These are phyloP conservation scores for Xylocopa sonorina DNA, from an alignment of 1,140 invertebrate species.

Conservation along the genomic window DNA sequence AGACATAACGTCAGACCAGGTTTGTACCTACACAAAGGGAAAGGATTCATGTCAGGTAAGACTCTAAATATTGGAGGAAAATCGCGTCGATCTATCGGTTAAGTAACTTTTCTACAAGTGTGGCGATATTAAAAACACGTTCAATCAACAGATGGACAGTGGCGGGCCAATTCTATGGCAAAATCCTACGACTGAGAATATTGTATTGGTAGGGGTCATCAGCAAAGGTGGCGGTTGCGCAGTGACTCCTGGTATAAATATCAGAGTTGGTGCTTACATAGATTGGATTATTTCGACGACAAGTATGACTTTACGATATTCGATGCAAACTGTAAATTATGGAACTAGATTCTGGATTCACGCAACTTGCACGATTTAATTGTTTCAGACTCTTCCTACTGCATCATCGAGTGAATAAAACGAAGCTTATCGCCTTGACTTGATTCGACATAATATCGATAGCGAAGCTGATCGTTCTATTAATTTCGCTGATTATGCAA, in stretches of 20 bases:
- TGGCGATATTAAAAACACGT: background rate
- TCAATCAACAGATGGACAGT: slow-evolving; percentile 84
- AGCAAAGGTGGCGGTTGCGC: slow-evolving; percentile 83
- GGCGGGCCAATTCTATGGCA: slow-evolving; percentile 86
- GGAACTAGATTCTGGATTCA: background rate
- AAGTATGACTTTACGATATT: slow-evolving; percentile 56
- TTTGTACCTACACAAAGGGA: slow-evolving; percentile 83
- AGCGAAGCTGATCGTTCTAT: background rate
- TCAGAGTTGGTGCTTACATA: slow-evolving; percentile 80
- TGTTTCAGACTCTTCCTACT: slow-evolving; percentile 50
- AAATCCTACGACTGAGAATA: slow-evolving; percentile 77
- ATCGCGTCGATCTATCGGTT: background rate
- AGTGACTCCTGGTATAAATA: slow-evolving; percentile 75
- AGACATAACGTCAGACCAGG: slow-evolving; percentile 73
- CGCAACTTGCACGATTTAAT: background rate
- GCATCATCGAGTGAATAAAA: slow-evolving; percentile 47
- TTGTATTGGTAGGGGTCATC: slow-evolving; percentile 83
- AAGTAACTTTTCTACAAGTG: background rate
- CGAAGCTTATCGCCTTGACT: background rate
- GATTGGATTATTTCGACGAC: slow-evolving; percentile 82
- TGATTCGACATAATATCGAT: background rate
- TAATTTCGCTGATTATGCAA: background rate
- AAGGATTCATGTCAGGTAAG: slow-evolving; percentile 73
- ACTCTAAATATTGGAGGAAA: background rate
- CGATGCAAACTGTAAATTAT: background rate